These are phyloP conservation scores for Tenthredo distinguenda DNA, from an alignment of 2,888 invertebrate species.

Conservation along the genomic window DNA sequence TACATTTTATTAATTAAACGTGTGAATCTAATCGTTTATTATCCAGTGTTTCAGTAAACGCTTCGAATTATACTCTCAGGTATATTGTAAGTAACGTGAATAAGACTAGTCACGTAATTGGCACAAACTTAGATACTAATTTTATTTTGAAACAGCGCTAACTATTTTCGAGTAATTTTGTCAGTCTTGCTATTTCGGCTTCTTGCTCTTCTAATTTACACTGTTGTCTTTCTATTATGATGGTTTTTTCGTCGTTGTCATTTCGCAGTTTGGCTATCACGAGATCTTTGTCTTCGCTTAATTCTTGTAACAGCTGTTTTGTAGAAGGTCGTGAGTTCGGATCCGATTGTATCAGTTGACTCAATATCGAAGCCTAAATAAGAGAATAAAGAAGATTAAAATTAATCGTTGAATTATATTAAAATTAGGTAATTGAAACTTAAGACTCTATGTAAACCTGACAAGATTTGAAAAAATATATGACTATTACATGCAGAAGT, in stretches of 20 bases:
- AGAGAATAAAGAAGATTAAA: slow-evolving; percentile 14
- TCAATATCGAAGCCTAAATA: slow-evolving; percentile 80
- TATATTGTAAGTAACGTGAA: not conserved
- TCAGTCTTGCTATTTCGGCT: slow-evolving; percentile 52
- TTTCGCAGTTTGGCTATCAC: slow-evolving; percentile 65
- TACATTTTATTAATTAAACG: not conserved
- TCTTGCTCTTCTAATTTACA: slow-evolving; percentile 58
- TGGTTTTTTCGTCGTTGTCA: slow-evolving; percentile 61
- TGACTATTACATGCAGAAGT: not conserved
- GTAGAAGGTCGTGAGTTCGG: slow-evolving; percentile 82
- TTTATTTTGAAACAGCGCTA: not conserved
- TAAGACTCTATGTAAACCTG: not conserved
- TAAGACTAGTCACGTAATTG: not conserved
- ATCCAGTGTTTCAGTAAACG: not conserved
- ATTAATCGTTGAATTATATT: not conserved
- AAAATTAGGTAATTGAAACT: not conserved
- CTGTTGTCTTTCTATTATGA: slow-evolving; percentile 60
- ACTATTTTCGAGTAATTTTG: slow-evolving; percentile 36
- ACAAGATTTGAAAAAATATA: slow-evolving; percentile 4
- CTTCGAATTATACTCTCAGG: not conserved
- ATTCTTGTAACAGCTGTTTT: slow-evolving; percentile 80
- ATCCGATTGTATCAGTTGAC: slow-evolving; percentile 80
- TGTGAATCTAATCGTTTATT: not conserved
- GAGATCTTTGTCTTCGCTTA: slow-evolving; percentile 78
- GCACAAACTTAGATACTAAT: not conserved